Evolutionary conservation across 2,113 vertebrate genomes (phyloP), one percentile per base, ranked within the genome.

Genomic region (Nannobrachium achirus): DNA sequence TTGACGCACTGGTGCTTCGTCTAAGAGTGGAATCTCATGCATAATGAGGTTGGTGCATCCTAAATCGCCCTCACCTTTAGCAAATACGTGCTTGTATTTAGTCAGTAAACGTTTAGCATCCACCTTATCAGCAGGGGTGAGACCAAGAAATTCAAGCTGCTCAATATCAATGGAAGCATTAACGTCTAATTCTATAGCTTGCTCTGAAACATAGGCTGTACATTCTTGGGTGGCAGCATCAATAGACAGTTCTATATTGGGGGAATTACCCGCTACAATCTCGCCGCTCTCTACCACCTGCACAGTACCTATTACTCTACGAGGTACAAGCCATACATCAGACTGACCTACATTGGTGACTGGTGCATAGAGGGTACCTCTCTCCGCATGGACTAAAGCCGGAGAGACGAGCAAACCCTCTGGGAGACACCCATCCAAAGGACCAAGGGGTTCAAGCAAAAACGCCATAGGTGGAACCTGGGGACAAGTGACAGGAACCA

Each of bases 341-440:
- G 14, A 40, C 6, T 8, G 4, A 0, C 62, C 48, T 11, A 64
- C 62, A 64, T 64, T 52, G 9, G 40, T 25, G 1, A 64, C 46
- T 15, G 62, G 62, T 1, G 51, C 14, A 40, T 52, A 16, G 0
- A 10, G 25, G 3, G 7, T 42, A 2, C 62, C 20, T 4, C 14
- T n/a, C 6, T 8, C 15, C 0, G 50, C 39, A 6, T 3, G 0
- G 0, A 64, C 7, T 2, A 64, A 20, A 7, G 25, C 46, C 1
- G 55, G 8, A 25, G 52, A 61, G 4, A 56, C 56, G 2, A 67
- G 7, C 39, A 77, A 10, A 4, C 63, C 63, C n/a, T 41, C 63
- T 3, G 57, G n/a, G n/a, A n/a, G n/a, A n/a, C n/a, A n/a, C n/a
- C n/a, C n/a, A n/a, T n/a, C n/a, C n/a, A n/a, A n/a, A 56, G 9